phyloP scores from a whole-genome alignment of 2,113 vertebrate species.

The Donacobius atricapilla region DNA sequence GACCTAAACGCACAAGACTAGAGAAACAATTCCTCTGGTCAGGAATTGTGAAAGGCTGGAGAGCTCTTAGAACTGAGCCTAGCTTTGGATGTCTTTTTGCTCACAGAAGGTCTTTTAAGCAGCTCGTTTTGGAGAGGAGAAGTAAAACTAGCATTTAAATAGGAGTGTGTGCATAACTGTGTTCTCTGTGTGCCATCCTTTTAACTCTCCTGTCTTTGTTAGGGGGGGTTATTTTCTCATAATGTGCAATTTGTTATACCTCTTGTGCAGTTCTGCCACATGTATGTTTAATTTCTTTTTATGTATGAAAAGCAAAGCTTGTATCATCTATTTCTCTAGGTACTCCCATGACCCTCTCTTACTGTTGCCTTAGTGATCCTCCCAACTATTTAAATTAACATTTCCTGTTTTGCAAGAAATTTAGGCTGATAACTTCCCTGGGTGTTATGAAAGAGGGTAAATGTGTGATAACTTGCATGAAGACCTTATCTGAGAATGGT shows the following conservation, averaged over 20 bases:
- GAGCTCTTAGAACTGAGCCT: not conserved
- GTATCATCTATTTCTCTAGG: not conserved
- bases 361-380: slow-evolving; percentile 38
- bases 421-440: slow-evolving; percentile 25
- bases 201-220: not conserved
- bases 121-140: not conserved
- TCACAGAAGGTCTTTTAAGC: not conserved
- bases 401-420: slow-evolving; percentile 29
- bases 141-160: not conserved
- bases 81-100: not conserved
- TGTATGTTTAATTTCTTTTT: not conserved
- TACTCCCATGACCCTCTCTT: not conserved
- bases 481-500: not conserved
- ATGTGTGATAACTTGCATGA: not conserved
- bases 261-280: not conserved
- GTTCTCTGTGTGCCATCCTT: not conserved
- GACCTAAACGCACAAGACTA: not conserved
- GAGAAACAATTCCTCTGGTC: not conserved
- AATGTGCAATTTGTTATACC: not conserved
- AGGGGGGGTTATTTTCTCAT: not conserved
- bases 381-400: not conserved
- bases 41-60: not conserved
- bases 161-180: not conserved
- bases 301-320: not conserved
- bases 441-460: slow-evolving; percentile 31